Base-by-base conservation (phyloP, 2,113 vertebrate species). In the Semnornis frantzii region DNA sequence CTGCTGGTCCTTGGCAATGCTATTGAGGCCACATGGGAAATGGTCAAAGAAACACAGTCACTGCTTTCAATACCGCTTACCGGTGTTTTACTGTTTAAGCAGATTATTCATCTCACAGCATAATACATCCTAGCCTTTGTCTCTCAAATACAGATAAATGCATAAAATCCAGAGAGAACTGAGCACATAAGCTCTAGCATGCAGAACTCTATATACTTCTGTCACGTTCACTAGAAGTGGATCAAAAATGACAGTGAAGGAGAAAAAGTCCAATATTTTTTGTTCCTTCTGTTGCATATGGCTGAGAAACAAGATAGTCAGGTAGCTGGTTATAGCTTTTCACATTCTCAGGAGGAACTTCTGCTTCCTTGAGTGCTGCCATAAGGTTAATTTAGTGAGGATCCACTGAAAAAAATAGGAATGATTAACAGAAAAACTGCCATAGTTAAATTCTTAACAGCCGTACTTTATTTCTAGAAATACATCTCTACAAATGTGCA, bases 101-200 rank as follows among this genome's bases (percentile, higher is more conserved):
- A 95, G 93, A 90, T 94, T 95, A 94, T 93, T 93, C 79, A 88
- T 88, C 91, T 91, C 89, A 20, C 82, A 88, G 76, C 55, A 28
- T 92, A 94, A 94, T 85, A 79, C 87, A 55, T 55, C 88, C 75
- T 60, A 31, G 85, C 83, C 75, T 75, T 84, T 82, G 57, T 37
- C 72, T 70, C 82, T 75, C 90, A 94, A 88, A 91, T 37, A 82
- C 76, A 90, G 89, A 93, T 89, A 94, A 96, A 92, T 30, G 57
- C 89, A 89, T 31, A 58, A 94, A 94, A 92, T 82, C 93, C 91
- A 85, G 31, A 58, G 25, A 92, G 68, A 74, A 72, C 39, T 3
- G 65, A 92, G 63, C 8, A 3, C 59, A 52, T 87, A 76, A 92
- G 92, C 89, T 89, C 15, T 4, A n/a, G 82, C 73, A 70, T 6